A percentile compares a stretch with the other conserved stretches of the same genome.
Conservation (phyloP, 2,797 vertebrate genomes). For the Otus scops region DNA sequence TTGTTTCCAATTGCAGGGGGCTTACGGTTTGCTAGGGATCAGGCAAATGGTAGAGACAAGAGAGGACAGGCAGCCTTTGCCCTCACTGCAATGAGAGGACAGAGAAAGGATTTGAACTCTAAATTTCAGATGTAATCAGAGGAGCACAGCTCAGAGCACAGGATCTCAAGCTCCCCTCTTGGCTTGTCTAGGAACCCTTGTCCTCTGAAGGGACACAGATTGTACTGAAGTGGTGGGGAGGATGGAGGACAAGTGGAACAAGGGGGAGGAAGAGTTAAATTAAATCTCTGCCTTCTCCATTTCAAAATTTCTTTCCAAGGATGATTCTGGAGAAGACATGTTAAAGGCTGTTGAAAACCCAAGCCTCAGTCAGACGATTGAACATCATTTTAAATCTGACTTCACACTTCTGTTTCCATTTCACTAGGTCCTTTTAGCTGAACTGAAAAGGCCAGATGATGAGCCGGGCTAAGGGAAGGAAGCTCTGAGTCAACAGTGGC, state of each 20-base stretch:
- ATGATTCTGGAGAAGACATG: background rate
- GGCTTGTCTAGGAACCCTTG: background rate
- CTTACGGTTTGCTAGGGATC: background rate
- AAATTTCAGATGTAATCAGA: background rate
- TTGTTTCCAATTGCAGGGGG: background rate
- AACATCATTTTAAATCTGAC: background rate
- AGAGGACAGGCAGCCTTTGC: background rate
- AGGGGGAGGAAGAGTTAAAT: background rate
- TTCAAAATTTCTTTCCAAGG: background rate
- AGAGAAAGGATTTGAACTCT: background rate
- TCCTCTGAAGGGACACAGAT: background rate
- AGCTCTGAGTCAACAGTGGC: background rate
- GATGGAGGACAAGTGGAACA: background rate
- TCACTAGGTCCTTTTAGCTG: background rate
- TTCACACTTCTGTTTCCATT: background rate
- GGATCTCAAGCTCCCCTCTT: background rate
- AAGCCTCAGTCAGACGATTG: background rate
- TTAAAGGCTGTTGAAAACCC: background rate
- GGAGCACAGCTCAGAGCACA: background rate
- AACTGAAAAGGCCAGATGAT: background rate
- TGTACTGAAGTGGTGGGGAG: background rate
- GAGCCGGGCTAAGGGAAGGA: background rate
- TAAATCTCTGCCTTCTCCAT: background rate
- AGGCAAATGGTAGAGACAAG: background rate
- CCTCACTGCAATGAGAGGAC: fast-evolving